Evolutionary conservation across 2,888 invertebrate species (phyloP), one percentile per base, ranked within the genome.

Genomic region (Trimorus sp.): DNA sequence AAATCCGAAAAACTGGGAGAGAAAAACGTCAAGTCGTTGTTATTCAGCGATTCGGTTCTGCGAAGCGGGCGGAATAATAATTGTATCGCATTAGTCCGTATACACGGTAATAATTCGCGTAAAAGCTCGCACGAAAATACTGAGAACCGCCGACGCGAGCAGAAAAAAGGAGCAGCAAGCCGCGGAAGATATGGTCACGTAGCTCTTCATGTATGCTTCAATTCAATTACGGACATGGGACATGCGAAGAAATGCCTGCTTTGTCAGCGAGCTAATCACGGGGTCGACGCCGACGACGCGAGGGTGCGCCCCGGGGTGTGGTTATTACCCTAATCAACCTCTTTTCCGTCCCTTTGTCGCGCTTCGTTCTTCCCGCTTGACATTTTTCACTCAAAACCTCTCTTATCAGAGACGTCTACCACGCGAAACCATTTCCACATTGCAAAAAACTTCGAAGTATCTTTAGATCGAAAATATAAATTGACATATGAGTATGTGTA

Each of bases 281-380:
- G 78, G 56, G 71, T 68, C 66, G 74, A 65, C 54, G 77, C 71
- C 81, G 84, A 84, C 84, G 88, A 86, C 85, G 79, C 83, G 71
- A 87, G 88, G 90, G 90, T 85, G 90, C 89, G 90, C 88, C 88
- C 75, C 59, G 87, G 87, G 89, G 89, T 87, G 90, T 84, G 89
- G 88, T 88, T 79, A 84, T 82, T 87, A 87, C 88, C 88, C 87
- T 86, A 86, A 85, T 87, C 85, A 86, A 86, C 84, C 53, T 82
- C 11, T 6, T 45, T 45, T 45, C 45, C 45, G 45, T 45, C 45
- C 45, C 6, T 45, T 45, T 45, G 45, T 45, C 12, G 11, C 12
- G 9, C 12, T 45, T 45, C 9, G 9, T 45, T 12, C 45, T 45
- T 45, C 45, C 45, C 6, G 26, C 26, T 26, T 26, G 26, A 26